Conservation (phyloP, 2,797 vertebrate genomes). For the Eulemur coronatus region DNA sequence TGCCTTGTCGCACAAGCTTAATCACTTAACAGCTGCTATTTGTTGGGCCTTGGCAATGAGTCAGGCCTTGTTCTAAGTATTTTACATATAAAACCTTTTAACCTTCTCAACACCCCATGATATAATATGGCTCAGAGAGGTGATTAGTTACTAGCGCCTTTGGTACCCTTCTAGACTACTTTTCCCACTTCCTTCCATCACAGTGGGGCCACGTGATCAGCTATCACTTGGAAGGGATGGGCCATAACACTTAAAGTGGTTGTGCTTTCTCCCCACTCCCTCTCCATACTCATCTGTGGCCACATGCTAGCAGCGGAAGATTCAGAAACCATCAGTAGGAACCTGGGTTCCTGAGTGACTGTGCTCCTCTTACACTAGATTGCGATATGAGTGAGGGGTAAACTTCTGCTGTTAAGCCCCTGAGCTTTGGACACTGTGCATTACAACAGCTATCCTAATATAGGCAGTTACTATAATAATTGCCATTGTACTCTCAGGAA, state of each 20-base stretch:
- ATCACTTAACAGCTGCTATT: background rate
- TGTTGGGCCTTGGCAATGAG: slow-evolving; percentile 1
- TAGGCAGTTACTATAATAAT: background rate
- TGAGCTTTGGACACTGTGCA: background rate
- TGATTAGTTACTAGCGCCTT: background rate
- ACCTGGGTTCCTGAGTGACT: background rate
- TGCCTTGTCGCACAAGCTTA: background rate
- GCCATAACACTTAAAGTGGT: background rate
- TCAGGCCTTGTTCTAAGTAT: background rate
- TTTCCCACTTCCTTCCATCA: background rate
- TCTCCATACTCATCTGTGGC: background rate
- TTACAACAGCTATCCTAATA: background rate
- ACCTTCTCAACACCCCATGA: background rate
- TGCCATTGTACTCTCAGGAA: background rate
- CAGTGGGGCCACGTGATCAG: background rate
- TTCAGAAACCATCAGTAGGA: background rate
- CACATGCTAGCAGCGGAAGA: background rate
- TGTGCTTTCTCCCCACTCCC: background rate
- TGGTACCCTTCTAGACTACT: background rate
- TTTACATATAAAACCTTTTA: background rate
- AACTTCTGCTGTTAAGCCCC: background rate
- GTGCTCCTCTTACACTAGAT: background rate
- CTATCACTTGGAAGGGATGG: background rate
- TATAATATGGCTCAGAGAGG: background rate
- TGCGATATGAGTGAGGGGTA: background rate